Evolutionary conservation across 2,888 invertebrate genomes (phyloP), one percentile per base, ranked within the genome.

Genomic region (Leptopterna dolabrata): DNA sequence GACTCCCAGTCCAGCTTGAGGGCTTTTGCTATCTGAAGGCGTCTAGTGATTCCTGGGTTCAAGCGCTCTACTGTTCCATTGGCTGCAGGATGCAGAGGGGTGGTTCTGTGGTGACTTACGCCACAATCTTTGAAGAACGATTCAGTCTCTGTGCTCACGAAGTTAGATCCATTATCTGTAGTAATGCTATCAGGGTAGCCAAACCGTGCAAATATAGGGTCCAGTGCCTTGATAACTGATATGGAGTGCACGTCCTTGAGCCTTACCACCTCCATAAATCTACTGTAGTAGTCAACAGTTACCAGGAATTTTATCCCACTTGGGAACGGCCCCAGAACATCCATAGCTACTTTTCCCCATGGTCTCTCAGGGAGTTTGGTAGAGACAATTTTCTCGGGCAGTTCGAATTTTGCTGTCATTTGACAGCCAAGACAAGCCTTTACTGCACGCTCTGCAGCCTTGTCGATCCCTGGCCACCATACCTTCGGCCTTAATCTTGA

Each of bases 401-500:
- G 81, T 13, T 82, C 81, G 0, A 88, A 14, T 9, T 13, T 36
- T 9, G 41, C 41, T 88, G 87, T 73, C 30, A 71, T 85, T 45
- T 87, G 87, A 27, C 87, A 89, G 41, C 76, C 88, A 24, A 47
- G 76, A 83, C 89, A 89, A 14, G 13, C 24, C 29, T 86, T 83
- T 4, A 88, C 87, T 24, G 45, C n/a, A n/a, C n/a, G n/a, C n/a
- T n/a, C n/a, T n/a, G n/a, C n/a, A n/a, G n/a, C n/a, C n/a, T n/a
- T n/a, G n/a, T n/a, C n/a, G n/a, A n/a, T n/a, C n/a, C n/a, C n/a
- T n/a, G n/a, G n/a, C n/a, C n/a, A n/a, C n/a, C 43, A 3, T 19
- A 6, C 27, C 87, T 70, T 7, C 24, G 87, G n/a, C 43, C 87
- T 43, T 36, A 83, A 30, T 16, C 82, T 55, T 41, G n/a, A 11